Evolutionary conservation across 2,113 vertebrate species (phyloP).

Genomic region (Chloroceryle aenea): DNA sequence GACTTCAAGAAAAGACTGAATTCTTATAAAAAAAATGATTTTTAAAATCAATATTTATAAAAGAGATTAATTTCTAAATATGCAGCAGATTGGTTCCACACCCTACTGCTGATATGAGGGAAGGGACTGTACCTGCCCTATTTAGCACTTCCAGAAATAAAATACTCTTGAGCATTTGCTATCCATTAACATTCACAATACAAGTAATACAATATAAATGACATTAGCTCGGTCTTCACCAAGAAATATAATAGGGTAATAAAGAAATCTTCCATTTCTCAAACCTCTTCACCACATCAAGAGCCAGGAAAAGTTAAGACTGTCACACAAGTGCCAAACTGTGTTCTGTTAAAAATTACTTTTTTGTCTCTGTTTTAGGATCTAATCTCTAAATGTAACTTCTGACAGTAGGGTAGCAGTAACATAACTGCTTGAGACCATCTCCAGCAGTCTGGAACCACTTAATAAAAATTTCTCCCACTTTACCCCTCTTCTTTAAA

Average conservation of each 20-base stretch:
- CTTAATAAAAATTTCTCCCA: neutral
- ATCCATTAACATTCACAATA: neutral
- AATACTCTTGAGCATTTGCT: neutral
- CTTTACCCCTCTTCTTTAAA: neutral
- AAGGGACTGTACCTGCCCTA: neutral
- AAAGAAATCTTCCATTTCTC: neutral
- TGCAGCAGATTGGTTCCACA: neutral
- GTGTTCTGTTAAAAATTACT: neutral
- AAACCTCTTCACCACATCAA: neutral
- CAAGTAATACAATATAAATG: neutral
- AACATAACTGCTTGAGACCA: neutral
- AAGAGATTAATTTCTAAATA: neutral
- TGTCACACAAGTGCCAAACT: neutral
- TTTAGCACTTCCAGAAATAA: neutral
- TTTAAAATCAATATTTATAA: neutral
- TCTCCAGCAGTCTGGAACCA: neutral
- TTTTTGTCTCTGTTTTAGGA: neutral
- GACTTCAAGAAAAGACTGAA: neutral
- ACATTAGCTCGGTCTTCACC: neutral
- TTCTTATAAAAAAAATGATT: neutral
- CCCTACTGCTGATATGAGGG: neutral
- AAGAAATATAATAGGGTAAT: neutral
- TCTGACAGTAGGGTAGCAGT: neutral
- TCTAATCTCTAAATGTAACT: neutral
- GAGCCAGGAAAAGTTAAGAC: neutral